A percentile compares a stretch with the other conserved stretches of the same genome.
These are phyloP conservation scores for Gasterosteus aculeatus DNA, from an alignment of 2,113 vertebrate genomes.

Conservation along the genomic window DNA sequence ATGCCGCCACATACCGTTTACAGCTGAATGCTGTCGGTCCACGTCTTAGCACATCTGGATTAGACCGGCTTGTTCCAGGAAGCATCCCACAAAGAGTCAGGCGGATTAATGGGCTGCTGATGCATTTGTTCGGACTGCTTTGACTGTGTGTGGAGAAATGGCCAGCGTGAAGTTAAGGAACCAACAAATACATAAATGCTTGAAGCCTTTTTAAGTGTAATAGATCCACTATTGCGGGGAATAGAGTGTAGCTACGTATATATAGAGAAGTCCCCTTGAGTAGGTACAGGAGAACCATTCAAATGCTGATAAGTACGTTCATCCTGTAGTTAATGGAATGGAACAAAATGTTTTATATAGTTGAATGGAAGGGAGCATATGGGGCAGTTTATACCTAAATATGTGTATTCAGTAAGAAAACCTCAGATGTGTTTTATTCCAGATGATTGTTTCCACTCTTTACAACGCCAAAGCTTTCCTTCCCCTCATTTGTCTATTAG, in stretches of 20 bases:
- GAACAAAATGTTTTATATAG: neutral
- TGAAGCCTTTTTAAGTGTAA: slow-evolving; percentile 35
- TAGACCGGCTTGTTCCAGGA: slow-evolving; percentile 46
- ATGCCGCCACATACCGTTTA: slow-evolving; percentile 36
- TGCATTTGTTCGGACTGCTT: slow-evolving; percentile 27
- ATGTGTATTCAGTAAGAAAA: neutral
- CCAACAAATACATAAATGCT: slow-evolving; percentile 14
- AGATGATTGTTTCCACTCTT: neutral
- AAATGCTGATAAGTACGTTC: slow-evolving; percentile 23
- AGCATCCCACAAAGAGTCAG: slow-evolving; percentile 22
- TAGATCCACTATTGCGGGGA: slow-evolving; percentile 40
- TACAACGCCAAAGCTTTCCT: slow-evolving; percentile 8
- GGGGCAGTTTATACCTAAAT: neutral
- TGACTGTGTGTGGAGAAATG: slow-evolving; percentile 25
- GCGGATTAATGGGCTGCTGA: slow-evolving; percentile 23
- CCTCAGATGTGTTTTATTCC: neutral
- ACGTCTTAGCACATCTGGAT: slow-evolving; percentile 53
- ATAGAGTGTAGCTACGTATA: slow-evolving; percentile 41
- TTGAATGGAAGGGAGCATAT: neutral
- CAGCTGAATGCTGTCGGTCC: slow-evolving; percentile 25
- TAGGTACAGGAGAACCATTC: slow-evolving; percentile 25
- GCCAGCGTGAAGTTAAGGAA: slow-evolving; percentile 20
- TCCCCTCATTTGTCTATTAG: slow-evolving; percentile 29
- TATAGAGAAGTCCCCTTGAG: slow-evolving; percentile 29
- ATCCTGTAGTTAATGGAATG: slow-evolving; percentile 16